Conservation (phyloP, 2,797 vertebrate genomes). For the Carcharodon carcharias region DNA sequence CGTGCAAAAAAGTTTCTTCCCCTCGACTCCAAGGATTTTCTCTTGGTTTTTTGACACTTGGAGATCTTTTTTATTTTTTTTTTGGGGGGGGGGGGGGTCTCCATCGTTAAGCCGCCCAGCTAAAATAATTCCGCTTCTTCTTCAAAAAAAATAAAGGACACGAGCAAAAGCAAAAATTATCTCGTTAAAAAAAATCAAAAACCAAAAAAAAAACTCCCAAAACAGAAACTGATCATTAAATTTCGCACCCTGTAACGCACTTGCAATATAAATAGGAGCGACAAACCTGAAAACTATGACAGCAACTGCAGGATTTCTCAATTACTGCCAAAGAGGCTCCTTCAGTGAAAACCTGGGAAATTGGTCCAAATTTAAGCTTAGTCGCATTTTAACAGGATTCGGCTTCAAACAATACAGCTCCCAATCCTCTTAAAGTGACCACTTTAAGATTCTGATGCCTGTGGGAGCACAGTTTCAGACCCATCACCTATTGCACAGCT, state of each 20-base stretch:
- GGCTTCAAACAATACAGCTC: not conserved
- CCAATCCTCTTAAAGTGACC: not conserved
- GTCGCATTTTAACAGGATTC: not conserved
- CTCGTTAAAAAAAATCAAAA: not conserved
- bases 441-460: not conserved
- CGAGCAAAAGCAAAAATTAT: not conserved
- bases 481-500: too few species aligned
- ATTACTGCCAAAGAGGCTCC: not conserved
- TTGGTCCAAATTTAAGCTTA: not conserved
- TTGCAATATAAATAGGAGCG: not conserved
- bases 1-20: too few species aligned
- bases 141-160: not conserved
- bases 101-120: too few species aligned
- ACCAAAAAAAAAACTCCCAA: too few species aligned
- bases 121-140: not conserved
- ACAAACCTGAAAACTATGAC: not conserved
- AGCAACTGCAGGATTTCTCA: not conserved
- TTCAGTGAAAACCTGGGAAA: not conserved
- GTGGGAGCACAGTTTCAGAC: not conserved
- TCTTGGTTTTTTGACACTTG: too few species aligned
- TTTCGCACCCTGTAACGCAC: too few species aligned
- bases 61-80: too few species aligned
- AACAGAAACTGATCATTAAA: too few species aligned
- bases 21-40: too few species aligned
- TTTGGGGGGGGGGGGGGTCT: too few species aligned